phyloP scores from a whole-genome alignment of 1,140 invertebrate species.

The Drosophila carrolli region DNA sequence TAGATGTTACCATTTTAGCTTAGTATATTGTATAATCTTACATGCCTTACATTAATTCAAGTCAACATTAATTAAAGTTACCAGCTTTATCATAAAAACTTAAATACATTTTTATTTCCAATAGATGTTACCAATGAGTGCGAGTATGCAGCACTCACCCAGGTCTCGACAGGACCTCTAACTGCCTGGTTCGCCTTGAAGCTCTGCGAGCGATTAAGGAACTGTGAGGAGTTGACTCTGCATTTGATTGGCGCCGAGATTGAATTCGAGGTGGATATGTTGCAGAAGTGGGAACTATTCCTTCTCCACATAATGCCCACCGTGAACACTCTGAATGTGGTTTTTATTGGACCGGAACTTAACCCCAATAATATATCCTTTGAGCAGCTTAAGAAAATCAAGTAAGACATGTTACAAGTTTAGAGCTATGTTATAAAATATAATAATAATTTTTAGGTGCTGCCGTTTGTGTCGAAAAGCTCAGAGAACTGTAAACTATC shows the following conservation, averaged over 20 bases:
- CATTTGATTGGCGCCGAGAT: slow-evolving; percentile 87
- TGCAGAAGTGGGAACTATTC: slow-evolving; percentile 90
- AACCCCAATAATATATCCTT: slow-evolving; percentile 86
- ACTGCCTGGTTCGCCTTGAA: slow-evolving; percentile 87
- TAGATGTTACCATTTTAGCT: no score
- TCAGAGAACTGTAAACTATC: slow-evolving; percentile 62
- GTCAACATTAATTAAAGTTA: no score
- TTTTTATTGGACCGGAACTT: slow-evolving; percentile 88
- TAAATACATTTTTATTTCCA: neutral
- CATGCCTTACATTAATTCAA: no score
- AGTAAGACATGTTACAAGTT: slow-evolving; percentile 23
- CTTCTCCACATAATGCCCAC: slow-evolving; percentile 88
- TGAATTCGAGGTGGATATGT: slow-evolving; percentile 88
- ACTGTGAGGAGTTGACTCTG: slow-evolving; percentile 51
- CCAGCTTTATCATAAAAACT: no score
- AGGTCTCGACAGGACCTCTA: slow-evolving; percentile 88
- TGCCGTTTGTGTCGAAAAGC: slow-evolving; percentile 63
- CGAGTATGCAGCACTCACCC: slow-evolving; percentile 87
- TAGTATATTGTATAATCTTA: no score
- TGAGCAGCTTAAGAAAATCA: slow-evolving; percentile 80
- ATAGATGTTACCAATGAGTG: slow-evolving; percentile 86
- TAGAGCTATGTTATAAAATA: no score
- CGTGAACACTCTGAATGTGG: slow-evolving; percentile 86
- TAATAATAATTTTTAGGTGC: slow-evolving; percentile 45
- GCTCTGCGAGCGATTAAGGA: slow-evolving; percentile 74